Evolutionary conservation across 1,140 invertebrate genomes (phyloP).

Genomic region (Vollenhovia emeryi): DNA sequence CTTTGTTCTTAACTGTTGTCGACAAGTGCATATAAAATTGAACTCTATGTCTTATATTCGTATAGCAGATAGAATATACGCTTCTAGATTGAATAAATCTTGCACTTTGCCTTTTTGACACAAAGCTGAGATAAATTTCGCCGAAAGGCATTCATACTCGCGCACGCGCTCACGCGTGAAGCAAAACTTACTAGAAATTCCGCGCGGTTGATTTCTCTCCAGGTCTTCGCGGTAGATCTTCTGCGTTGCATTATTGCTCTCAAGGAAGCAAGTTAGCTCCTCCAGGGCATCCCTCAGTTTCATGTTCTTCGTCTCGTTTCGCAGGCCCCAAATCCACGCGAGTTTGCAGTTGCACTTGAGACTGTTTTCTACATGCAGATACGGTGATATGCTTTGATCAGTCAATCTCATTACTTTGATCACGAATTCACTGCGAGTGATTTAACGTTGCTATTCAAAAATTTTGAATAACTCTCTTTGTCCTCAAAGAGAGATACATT

Average conservation of each 20-base stretch:
- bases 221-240: slow-evolving; percentile 77
- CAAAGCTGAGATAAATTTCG: not conserved
- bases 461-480: not conserved
- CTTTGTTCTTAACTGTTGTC: not conserved
- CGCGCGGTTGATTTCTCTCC: slow-evolving; percentile 74
- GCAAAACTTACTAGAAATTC: slow-evolving; percentile 74
- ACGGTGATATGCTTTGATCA: not conserved
- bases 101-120: not conserved
- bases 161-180: not conserved
- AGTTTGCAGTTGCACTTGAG: slow-evolving; percentile 92
- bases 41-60: not conserved
- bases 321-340: slow-evolving; percentile 90
- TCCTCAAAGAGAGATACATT: not conserved
- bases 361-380: slow-evolving; percentile 89
- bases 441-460: not conserved
- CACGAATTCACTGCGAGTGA: not conserved
- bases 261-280: slow-evolving; percentile 89
- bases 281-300: slow-evolving; percentile 89
- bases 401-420: slow-evolving; percentile 1
- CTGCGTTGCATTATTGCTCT: slow-evolving; percentile 79
- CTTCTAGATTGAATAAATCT: not conserved
- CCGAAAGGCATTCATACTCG: not conserved
- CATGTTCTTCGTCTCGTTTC: slow-evolving; percentile 90
- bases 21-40: not conserved
- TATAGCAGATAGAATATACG: not conserved